Percentiles rank a stretch among this genome's conserved stretches.
Conservation (phyloP, 1,140 invertebrate genomes). For the Ptiloglossa arizonensis region DNA sequence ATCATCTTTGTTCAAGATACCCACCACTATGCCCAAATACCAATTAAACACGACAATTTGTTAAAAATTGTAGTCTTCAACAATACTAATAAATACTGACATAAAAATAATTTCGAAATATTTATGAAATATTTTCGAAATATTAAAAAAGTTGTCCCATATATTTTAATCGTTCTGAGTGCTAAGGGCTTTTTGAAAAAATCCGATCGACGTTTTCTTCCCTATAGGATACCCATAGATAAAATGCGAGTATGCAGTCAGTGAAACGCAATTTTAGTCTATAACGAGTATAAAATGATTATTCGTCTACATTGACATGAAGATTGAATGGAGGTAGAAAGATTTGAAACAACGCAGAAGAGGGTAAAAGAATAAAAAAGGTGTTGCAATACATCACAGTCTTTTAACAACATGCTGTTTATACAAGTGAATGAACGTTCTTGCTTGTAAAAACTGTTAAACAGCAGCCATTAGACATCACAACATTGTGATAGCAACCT, state of each 20-base stretch:
- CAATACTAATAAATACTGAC: slow-evolving; percentile 52
- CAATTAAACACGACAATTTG: slow-evolving; percentile 23
- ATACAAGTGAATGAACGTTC: slow-evolving; percentile 31
- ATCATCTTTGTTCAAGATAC: slow-evolving; percentile 17
- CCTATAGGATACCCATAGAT: too few relatives aligned
- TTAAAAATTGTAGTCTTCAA: slow-evolving; percentile 20
- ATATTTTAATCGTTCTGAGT: too few relatives aligned
- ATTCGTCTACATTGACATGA: slow-evolving; percentile 36
- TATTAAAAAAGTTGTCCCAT: neutral
- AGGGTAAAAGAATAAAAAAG: slow-evolving; percentile 57
- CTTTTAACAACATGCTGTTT: slow-evolving; percentile 56
- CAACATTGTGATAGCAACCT: neutral
- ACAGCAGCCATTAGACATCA: slow-evolving; percentile 34
- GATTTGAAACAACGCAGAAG: slow-evolving; percentile 57
- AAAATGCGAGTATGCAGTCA: too few relatives aligned
- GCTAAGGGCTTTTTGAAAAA: too few relatives aligned
- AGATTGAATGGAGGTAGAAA: slow-evolving; percentile 41
- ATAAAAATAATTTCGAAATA: too few relatives aligned
- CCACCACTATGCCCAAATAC: slow-evolving; percentile 11
- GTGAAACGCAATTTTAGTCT: too few relatives aligned
- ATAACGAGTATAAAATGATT: slow-evolving; percentile 28
- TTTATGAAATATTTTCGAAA: slow-evolving; percentile 31
- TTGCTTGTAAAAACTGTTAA: slow-evolving; percentile 40
- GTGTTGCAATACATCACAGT: slow-evolving; percentile 53
- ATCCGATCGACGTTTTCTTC: too few relatives aligned